These are phyloP conservation scores for Sphinx pinastri DNA, from an alignment of 2,888 invertebrate genomes.

Conservation along the genomic window DNA sequence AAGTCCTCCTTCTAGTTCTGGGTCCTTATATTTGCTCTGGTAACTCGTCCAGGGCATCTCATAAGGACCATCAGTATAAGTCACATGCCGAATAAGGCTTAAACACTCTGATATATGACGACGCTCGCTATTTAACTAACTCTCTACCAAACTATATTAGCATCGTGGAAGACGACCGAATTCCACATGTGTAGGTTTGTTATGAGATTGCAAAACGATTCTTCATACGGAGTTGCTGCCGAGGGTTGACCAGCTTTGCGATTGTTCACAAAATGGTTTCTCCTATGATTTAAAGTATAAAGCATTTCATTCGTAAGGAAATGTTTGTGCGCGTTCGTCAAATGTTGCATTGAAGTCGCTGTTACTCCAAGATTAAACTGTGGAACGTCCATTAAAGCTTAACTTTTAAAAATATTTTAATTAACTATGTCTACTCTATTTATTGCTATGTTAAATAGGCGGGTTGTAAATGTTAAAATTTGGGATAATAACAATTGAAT, in stretches of 20 bases:
- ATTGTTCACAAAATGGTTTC: constrained; percentile 2
- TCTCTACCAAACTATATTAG: background rate
- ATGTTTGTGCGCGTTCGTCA: constrained; percentile 32
- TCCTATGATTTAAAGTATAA: background rate
- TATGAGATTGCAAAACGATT: no score
- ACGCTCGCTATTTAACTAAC: no score
- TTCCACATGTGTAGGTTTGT: background rate
- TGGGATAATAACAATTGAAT: constrained; percentile 68
- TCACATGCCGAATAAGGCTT: no score
- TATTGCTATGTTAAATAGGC: constrained; percentile 84
- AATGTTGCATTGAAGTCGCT: constrained; percentile 4
- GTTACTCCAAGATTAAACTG: background rate
- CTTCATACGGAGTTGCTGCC: constrained; percentile 4
- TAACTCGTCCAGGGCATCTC: no score
- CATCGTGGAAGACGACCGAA: background rate
- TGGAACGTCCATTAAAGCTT: constrained; percentile 24
- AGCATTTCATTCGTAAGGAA: constrained; percentile 3
- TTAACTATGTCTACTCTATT: constrained; percentile 77
- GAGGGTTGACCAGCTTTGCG: background rate
- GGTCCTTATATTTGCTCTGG: no score
- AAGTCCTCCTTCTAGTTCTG: no score
- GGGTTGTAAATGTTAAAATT: constrained; percentile 76
- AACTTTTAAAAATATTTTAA: constrained; percentile 19
- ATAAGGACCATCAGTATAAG: no score
- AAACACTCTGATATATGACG: no score